Evolutionary conservation across 1,140 invertebrate genomes (phyloP).

Genomic region (Triops longicaudatus): DNA sequence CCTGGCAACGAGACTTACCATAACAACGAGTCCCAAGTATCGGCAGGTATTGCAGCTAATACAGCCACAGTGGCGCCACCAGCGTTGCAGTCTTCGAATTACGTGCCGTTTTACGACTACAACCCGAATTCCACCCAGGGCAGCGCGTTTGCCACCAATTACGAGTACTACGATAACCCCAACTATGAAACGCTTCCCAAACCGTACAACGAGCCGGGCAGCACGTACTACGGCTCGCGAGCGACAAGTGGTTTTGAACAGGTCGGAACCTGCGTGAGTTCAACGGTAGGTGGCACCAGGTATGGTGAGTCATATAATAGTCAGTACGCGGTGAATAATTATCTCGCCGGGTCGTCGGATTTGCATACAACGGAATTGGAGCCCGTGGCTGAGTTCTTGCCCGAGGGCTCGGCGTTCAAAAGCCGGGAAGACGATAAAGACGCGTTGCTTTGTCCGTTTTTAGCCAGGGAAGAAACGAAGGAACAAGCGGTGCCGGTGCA

Average conservation of each 20-base stretch:
- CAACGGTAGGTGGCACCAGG: not conserved
- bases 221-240: not conserved
- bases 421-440: not conserved
- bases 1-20: not conserved
- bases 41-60: not conserved
- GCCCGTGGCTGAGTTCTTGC: not conserved
- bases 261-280: not conserved
- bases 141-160: not conserved
- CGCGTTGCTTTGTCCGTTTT: not conserved
- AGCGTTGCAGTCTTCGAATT: not conserved
- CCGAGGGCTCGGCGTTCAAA: not conserved
- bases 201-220: not conserved
- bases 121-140: not conserved
- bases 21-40: not conserved
- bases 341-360: not conserved
- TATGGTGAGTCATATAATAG: not conserved
- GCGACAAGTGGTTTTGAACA: not conserved
- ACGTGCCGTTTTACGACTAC: slow-evolving; percentile 6
- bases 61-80: slow-evolving; percentile 6
- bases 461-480: not conserved
- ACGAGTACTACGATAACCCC: slow-evolving; percentile 9
- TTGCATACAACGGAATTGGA: not conserved
- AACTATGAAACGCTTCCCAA: slow-evolving; percentile 4
- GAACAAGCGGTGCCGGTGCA: not conserved
- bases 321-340: not conserved